A percentile compares a stretch with the other conserved stretches of the same genome.
Evolutionary conservation across 2,113 vertebrate genomes (phyloP).

Genomic region (Tragelaphus strepsiceros): DNA sequence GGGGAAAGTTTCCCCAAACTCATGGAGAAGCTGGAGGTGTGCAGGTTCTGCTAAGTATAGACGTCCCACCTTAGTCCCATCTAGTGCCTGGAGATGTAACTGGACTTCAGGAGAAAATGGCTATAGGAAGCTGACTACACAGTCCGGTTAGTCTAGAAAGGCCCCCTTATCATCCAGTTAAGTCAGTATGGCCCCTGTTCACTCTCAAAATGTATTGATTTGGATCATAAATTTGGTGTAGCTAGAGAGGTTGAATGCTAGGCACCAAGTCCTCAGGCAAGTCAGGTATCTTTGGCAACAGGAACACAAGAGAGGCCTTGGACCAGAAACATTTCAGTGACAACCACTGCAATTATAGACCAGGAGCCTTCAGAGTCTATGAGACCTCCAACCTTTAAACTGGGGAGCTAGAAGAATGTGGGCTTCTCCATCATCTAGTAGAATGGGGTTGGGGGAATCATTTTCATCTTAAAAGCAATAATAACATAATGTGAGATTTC

Average conservation of each 20-base stretch:
- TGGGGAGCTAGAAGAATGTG: neutral
- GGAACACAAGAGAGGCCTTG: neutral
- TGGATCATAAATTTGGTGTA: neutral
- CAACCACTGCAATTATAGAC: neutral
- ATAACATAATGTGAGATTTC: neutral
- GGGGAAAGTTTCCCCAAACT: neutral
- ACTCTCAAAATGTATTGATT: neutral
- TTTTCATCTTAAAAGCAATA: neutral
- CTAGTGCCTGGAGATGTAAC: neutral
- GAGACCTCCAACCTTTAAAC: neutral
- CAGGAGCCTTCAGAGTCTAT: neutral
- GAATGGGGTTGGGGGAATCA: neutral
- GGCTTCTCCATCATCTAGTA: neutral
- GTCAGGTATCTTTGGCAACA: neutral
- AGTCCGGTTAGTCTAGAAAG: rapidly evolving
- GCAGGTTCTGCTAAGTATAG: neutral
- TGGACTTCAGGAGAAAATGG: neutral
- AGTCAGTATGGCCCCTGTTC: neutral
- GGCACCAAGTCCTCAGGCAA: neutral
- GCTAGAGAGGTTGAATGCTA: neutral
- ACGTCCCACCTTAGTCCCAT: neutral
- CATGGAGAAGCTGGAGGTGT: neutral
- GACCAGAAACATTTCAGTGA: neutral
- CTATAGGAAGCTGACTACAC: neutral
- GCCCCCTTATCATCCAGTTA: neutral